Evolutionary conservation across 2,888 invertebrate species (phyloP).

Genomic region (Ophion obscuratus): DNA sequence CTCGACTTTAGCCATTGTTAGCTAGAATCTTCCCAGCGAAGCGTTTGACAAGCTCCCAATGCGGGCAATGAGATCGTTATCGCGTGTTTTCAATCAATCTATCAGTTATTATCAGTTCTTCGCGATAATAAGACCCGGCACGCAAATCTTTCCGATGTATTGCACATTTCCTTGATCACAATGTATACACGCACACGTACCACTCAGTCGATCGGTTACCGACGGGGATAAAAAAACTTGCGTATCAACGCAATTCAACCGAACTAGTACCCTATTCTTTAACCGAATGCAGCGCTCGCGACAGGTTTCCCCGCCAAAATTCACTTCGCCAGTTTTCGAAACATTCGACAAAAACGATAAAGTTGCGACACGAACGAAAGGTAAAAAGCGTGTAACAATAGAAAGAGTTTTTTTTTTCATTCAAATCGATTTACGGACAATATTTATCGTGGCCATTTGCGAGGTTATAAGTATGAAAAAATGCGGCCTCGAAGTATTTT

Average conservation of each 20-base stretch:
- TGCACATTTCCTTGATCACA: no score
- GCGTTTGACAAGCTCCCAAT: neutral
- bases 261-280: neutral
- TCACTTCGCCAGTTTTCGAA: neutral
- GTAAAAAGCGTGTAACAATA: neutral
- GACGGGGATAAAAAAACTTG: neutral
- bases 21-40: neutral
- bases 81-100: neutral
- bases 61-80: neutral
- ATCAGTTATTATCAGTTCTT: neutral
- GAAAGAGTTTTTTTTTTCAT: no score
- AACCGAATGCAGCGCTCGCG: neutral
- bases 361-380: neutral
- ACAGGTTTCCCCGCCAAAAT: conserved; percentile 25
- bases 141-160: no score
- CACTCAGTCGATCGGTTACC: no score
- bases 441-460: neutral
- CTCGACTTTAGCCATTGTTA: conserved; percentile 52
- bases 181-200: no score
- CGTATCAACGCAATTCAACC: neutral
- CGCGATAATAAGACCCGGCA: neutral
- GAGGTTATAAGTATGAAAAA: neutral
- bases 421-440: neutral
- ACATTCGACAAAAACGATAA: neutral
- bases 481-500: neutral